Base-by-base conservation (phyloP, 2,113 vertebrate species). In the Serilophus lunatus region DNA sequence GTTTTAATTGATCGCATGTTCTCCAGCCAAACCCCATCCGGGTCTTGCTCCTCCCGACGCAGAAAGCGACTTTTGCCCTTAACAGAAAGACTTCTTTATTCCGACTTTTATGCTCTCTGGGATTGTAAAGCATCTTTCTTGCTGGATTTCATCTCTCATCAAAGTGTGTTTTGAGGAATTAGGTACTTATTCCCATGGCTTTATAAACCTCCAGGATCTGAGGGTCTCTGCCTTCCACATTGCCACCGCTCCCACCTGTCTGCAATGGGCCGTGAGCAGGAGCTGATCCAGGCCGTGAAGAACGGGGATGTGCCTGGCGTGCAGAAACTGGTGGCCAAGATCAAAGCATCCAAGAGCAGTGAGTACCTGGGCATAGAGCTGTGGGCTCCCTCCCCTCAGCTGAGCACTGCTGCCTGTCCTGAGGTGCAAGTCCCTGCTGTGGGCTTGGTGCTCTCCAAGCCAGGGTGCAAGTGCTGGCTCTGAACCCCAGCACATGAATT, bases 271-370 rank as follows among this genome's bases (percentile, higher is more conserved):
- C 97, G 98, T 16, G 98, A 98, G 76, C 98, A 98, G 93, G 98
- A 98, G 80, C 96, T 98, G 79, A 98, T 98, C 88, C 97, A 98
- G 15, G 98, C 98, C 0, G 98, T 98, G 96, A 98, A 98, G 97
- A 98, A 98, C 0, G 98, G 98, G 94, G 98, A 98, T 5, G 17
- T 98, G 82, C 96, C 97, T 2, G 65, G 97, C 0, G 98, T 98
- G 87, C 98, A 98, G 97, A 98, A 98, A 53, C 92, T 98, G 92
- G 98, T 98, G 94, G 97, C 98, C 74, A 98, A 98, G 93, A 95
- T 98, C 97, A 98, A 98, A 74, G 97, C 97, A 0, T 96, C 98
- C n/a, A 98, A 98, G 88, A 98, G 95, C 82, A 98, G 98, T 98
- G 94, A 98, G 98, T 98, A 95, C 71, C 53, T 3, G 7, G 23